Evolutionary conservation across 2,888 invertebrate species (phyloP).

Genomic region (Latrodectus elegans): DNA sequence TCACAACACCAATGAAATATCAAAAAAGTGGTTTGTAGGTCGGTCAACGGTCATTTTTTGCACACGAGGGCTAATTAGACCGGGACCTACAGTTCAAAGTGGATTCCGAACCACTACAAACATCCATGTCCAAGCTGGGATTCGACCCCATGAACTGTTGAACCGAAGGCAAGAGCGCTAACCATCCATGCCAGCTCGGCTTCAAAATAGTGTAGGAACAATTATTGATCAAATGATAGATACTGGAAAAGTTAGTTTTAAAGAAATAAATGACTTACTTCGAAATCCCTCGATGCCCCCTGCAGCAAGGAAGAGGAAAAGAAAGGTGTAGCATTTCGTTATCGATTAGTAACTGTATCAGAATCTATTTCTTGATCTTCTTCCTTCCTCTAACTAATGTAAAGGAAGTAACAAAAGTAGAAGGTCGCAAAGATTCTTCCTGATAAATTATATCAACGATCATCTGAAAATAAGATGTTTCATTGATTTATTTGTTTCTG

Average conservation of each 20-base stretch:
- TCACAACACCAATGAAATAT: too few species aligned
- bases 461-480: not conserved
- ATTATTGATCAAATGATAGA: not conserved
- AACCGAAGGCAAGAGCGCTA: too few species aligned
- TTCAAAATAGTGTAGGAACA: not conserved
- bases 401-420: not conserved
- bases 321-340: not conserved
- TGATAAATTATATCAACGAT: not conserved
- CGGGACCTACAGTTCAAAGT: too few species aligned
- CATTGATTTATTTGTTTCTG: not conserved
- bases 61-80: too few species aligned
- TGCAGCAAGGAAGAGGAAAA: not conserved
- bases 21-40: not conserved
- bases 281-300: conserved; percentile 6
- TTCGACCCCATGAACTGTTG: too few species aligned
- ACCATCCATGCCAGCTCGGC: too few species aligned
- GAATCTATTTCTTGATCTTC: too few species aligned
- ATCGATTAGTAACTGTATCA: not conserved
- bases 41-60: not conserved
- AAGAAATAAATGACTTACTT: not conserved
- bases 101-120: too few species aligned
- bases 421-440: not conserved
- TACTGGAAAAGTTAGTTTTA: not conserved
- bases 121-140: too few species aligned
- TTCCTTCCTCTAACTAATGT: not conserved